Evolutionary conservation across 2,888 invertebrate species (phyloP).

Genomic region (Eupithecia vulgata): DNA sequence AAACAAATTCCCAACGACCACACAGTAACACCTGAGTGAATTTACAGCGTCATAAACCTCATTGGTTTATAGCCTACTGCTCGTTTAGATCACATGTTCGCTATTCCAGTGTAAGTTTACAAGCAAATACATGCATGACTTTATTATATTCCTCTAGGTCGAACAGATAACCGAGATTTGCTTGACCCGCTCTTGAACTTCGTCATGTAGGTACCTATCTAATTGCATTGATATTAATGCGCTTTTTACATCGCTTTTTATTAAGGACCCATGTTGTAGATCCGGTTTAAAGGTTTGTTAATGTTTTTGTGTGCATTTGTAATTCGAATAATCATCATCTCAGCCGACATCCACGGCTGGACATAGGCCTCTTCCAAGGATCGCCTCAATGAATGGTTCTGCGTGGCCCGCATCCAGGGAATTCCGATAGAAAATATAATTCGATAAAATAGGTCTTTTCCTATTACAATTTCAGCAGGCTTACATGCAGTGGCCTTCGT

Average conservation of each 20-base stretch:
- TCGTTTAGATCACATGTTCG: slow-evolving; percentile 45
- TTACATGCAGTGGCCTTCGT: slow-evolving; percentile 24
- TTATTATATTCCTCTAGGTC: slow-evolving; percentile 66
- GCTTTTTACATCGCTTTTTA: slow-evolving; percentile 35
- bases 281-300: slow-evolving; percentile 36
- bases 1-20: not conserved
- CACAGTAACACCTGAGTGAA: slow-evolving; percentile 16
- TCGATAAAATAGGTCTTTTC: not conserved
- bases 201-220: slow-evolving; percentile 26
- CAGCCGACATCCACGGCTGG: not conserved
- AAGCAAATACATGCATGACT: slow-evolving; percentile 60
- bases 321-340: not conserved
- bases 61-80: slow-evolving; percentile 19
- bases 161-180: slow-evolving; percentile 60
- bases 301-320: slow-evolving; percentile 15
- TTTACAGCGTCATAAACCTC: slow-evolving; percentile 29
- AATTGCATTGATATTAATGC: slow-evolving; percentile 42
- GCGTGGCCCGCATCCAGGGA: not conserved
- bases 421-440: not conserved
- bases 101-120: slow-evolving; percentile 43
- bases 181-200: slow-evolving; percentile 57
- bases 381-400: not conserved
- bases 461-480: not conserved
- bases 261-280: slow-evolving; percentile 21
- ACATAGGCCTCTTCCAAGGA: not conserved